Evolutionary conservation across 2,888 invertebrate species (phyloP).

Genomic region (Acrobasis repandana): DNA sequence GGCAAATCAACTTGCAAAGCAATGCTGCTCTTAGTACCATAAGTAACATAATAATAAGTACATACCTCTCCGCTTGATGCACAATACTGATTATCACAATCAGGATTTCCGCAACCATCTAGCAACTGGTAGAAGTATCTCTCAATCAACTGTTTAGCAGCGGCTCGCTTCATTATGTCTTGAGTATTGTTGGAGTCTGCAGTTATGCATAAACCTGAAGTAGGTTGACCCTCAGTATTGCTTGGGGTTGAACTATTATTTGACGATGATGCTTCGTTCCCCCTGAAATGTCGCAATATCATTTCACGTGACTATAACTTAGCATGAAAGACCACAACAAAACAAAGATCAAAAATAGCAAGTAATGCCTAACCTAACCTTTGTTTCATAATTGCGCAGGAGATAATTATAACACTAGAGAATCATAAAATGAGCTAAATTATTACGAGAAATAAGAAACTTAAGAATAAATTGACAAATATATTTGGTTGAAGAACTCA

Average conservation of each 20-base stretch:
- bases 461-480: conserved; percentile 23
- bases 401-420: conserved; percentile 32
- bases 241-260: conserved; percentile 64
- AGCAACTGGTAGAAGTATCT: conserved; percentile 96
- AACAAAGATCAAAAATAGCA: conserved; percentile 76
- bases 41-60: background rate
- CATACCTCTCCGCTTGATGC: conserved; percentile 93
- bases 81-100: conserved; percentile 93
- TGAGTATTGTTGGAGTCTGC: conserved; percentile 61
- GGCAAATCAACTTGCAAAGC: too few relatives aligned
- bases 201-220: conserved; percentile 63
- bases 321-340: conserved; percentile 41
- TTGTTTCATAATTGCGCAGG: conserved; percentile 48
- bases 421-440: conserved; percentile 10
- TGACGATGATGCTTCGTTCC: conserved; percentile 82
- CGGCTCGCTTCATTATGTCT: conserved; percentile 88
- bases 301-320: conserved; percentile 33
- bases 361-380: conserved; percentile 74
- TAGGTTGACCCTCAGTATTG: conserved; percentile 54
- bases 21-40: too few relatives aligned
- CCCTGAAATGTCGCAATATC: conserved; percentile 55
- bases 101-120: conserved; percentile 95
- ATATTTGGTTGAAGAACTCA: conserved; percentile 12
- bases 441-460: conserved; percentile 19
- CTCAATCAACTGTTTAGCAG: conserved; percentile 93